phyloP scores from a whole-genome alignment of 1,140 invertebrate genomes.

The Drosophila oshimai region DNA sequence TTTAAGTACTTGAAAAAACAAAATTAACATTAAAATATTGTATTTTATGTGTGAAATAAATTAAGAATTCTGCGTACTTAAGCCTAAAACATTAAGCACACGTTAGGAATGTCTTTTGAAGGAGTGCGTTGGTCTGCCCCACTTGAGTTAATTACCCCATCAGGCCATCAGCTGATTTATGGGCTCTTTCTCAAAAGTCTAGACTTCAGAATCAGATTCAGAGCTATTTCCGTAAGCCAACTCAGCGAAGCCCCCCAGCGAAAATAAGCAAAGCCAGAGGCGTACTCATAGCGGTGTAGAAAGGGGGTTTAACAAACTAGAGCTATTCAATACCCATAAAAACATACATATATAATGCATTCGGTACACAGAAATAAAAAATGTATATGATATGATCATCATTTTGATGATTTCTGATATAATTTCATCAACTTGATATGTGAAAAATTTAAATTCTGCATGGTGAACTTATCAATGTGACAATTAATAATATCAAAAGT shows the following conservation, averaged over 20 bases:
- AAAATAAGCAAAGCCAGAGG: constrained; percentile 2
- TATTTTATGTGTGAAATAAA: too few species aligned
- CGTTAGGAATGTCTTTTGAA: neutral
- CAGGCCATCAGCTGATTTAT: constrained; percentile 38
- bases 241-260: neutral
- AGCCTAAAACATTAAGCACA: too few species aligned
- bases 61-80: too few species aligned
- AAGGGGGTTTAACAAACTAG: neutral
- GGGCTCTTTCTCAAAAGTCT: constrained; percentile 5
- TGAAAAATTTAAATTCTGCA: too few species aligned
- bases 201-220: neutral
- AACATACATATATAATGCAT: too few species aligned
- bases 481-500: too few species aligned
- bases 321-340: neutral
- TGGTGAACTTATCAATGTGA: too few species aligned
- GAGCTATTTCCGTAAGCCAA: constrained; percentile 40
- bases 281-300: neutral
- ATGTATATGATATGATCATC: too few species aligned
- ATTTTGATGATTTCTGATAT: too few species aligned
- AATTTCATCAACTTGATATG: too few species aligned
- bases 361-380: neutral
- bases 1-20: neutral
- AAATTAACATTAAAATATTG: too few species aligned
- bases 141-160: constrained; percentile 19
- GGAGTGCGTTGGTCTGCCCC: neutral